Base-by-base conservation (phyloP, 2,797 vertebrate genomes). In the Crypturellus tataupa region DNA sequence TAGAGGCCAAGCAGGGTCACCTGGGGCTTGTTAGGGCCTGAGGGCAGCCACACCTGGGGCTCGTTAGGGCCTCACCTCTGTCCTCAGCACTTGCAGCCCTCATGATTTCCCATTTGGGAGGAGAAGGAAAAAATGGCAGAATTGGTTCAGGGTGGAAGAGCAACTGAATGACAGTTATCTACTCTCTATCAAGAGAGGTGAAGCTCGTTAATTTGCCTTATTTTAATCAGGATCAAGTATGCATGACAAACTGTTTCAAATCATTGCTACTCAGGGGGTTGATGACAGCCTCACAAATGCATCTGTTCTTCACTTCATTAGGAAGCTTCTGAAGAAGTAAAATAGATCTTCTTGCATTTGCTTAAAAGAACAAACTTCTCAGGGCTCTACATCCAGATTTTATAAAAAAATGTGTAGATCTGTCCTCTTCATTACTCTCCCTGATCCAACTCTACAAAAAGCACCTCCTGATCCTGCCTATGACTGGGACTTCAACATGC, bases 151-250 rank as follows among this genome's bases (percentile, higher is more conserved):
- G 24, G 75, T 84, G 24, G 39, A 94, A 91, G 85, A 91, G 27
- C 33, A 47, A 40, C 56, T 53, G 70, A 93, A 95, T 89, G 77
- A 93, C 63, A 80, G 87, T 94, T 89, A 77, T 71, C 89, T 91
- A 85, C 82, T 97, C 73, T 95, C 93, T 91, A 89, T 95, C 85
- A 93, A 86, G 94, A 95, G 93, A 93, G 65, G 68, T 87, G 80
- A 93, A 96, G 86, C 69, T 80, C 87, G 77, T 75, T 97, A 97
- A 95, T 97, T 95, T 97, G 71, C 93, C 93, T 94, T 97, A 71
- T 97, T 98, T 98, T 98, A 98, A 98, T 98, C 98, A 98, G 97
- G 98, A 98, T 98, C 98, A 98, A 98, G 98, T 98, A 97, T 97
- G 96, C 97, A 94, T 96, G 97, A 97, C 96, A 98, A 98, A 98